Conservation (phyloP, 1,140 invertebrate species). For the Radopholus similis region DNA sequence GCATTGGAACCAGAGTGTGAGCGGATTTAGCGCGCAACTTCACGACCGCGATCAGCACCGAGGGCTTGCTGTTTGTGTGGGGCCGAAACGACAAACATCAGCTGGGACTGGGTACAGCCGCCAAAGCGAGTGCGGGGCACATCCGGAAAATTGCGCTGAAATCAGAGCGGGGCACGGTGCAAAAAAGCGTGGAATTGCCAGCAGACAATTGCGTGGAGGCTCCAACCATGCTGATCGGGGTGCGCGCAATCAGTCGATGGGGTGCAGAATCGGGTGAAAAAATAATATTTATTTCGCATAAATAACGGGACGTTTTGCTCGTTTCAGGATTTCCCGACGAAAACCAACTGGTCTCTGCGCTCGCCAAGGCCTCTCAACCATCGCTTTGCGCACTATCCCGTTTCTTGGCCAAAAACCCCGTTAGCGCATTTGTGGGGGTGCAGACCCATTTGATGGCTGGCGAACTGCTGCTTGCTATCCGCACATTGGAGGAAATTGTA, state of each 20-base stretch:
- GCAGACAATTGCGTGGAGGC: conserved; percentile 28
- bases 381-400: conserved; percentile 29
- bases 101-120: conserved; percentile 28
- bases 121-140: neutral
- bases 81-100: conserved; percentile 42
- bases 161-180: conserved; percentile 17
- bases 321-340: conserved; percentile 17
- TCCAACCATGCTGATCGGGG: conserved; percentile 36
- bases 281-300: conserved; percentile 7
- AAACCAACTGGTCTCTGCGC: neutral
- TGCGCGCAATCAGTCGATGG: conserved; percentile 15
- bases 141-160: conserved; percentile 29
- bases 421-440: conserved; percentile 9
- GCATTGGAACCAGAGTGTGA: too few relatives aligned
- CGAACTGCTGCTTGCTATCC: conserved; percentile 32
- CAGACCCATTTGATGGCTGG: conserved; percentile 28
- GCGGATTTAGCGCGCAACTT: conserved; percentile 41
- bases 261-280: neutral
- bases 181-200: conserved; percentile 32
- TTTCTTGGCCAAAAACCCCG: conserved; percentile 11
- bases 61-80: conserved; percentile 40
- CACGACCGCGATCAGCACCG: conserved; percentile 32
- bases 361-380: conserved; percentile 20
- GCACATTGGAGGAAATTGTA: conserved; percentile 8
- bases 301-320: neutral